Conservation (phyloP, 1,140 invertebrate species). For the Vollenhovia emeryi region DNA sequence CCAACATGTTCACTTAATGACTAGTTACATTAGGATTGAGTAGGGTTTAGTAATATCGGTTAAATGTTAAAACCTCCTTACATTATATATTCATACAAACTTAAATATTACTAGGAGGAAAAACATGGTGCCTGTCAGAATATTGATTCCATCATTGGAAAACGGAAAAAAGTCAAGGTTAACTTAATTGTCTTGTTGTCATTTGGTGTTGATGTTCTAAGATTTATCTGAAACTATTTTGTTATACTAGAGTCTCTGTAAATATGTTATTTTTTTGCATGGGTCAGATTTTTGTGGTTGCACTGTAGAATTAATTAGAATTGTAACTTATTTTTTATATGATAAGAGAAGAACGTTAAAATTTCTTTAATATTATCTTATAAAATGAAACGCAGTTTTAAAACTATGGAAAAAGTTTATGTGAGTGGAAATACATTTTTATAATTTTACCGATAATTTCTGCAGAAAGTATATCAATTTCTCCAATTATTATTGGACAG, state of each 20-base stretch:
- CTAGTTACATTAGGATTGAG: background rate
- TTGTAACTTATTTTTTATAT: background rate
- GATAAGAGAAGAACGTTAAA: background rate
- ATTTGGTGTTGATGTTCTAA: conserved; percentile 75
- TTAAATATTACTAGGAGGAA: conserved; percentile 83
- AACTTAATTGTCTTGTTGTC: conserved; percentile 73
- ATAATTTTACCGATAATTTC: background rate
- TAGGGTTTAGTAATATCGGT: conserved; percentile 19
- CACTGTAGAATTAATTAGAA: background rate
- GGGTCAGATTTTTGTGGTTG: conserved; percentile 1
- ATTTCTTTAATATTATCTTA: no score
- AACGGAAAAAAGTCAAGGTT: conserved; percentile 82
- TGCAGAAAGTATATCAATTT: background rate
- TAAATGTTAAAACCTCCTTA: background rate
- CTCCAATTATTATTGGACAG: no score
- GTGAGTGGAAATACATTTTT: background rate
- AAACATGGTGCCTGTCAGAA: conserved; percentile 84
- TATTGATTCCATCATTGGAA: conserved; percentile 81
- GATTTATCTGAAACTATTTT: conserved; percentile 16
- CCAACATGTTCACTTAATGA: background rate
- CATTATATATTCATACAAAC: conserved; percentile 37
- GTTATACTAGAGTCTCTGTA: background rate
- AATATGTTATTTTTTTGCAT: conserved; percentile 39
- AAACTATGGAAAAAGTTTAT: background rate
- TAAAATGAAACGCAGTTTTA: background rate